Evolutionary conservation across 37 sponge, comb jelly and placozoan species (phyloP), one percentile per base, ranked within the genome.

Genomic region (Agelas oroides): DNA sequence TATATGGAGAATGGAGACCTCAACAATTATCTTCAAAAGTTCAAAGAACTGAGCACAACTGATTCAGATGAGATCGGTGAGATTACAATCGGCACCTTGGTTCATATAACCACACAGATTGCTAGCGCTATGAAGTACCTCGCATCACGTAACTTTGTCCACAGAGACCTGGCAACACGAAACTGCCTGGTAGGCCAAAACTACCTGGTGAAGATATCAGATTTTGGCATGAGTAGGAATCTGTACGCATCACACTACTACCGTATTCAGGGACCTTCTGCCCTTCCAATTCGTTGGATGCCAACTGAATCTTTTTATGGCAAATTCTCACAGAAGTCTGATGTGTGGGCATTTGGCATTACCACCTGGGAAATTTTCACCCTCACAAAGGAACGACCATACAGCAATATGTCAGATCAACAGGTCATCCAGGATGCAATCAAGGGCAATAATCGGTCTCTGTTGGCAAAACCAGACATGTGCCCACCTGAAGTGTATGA

Each of bases 341-440:
- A 95, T 65, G 89, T 88, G 14, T 95, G 92, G 91, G 81, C 95
- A 74, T 94, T 87, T 70, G 95, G 95, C 1, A 86, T 94, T 32
- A 88, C 83, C 24, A 75, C 91, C 74, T 95, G 95, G 95, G 95
- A 95, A 84, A 76, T 95, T 2, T 91, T 91, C 78, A 88, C 77
- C 5, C 84, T 91, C 34, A 71, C 86, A 35, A 75, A 88, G 75
- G 55, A 77, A 21, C 61, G 70, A 41, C 95, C 95, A 20, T 94
- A 87, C 61, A 77, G 64, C 13, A 73, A 84, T 5, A 61, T 87
- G 80, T 40, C 77, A 0, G 95, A 94, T 59, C 81, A 88, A 53
- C 91, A 91, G 53, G 79, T 91, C 58, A 82, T 88, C 33, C 70
- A 81, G 27, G 79, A 95, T 82, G 83, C 83, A 56, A 71, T 88